Base-by-base conservation (phyloP, 2,797 vertebrate species). In the Manis javanica region DNA sequence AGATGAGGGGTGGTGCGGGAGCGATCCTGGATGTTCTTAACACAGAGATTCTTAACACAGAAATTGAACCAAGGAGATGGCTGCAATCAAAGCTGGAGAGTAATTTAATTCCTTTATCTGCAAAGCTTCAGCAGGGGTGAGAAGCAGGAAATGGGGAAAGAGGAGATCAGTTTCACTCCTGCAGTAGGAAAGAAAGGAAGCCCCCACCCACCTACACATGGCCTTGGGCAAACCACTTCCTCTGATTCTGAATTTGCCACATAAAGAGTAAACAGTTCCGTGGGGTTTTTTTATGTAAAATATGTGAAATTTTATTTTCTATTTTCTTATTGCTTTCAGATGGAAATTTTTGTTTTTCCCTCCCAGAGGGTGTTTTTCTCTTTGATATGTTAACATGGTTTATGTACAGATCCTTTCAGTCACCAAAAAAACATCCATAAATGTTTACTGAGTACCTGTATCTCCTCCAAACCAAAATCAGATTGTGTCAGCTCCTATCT, bases 61-160 rank as follows among this genome's bases (percentile, higher is more conserved):
- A 72, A 59, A 53, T 10, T 21, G 59, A 90, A 49, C 77, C 46
- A 21, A 88, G 34, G 63, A 42, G 63, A 71, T 3, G 53, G 39
- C 0, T 85, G 34, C n/a, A 64, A 64, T 87, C 42, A 24, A 51
- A 88, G 77, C 37, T 71, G 3, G 53, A 87, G 87, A 79, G 87
- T 57, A 63, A 96, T 78, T 37, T 49, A 87, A 96, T 82, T 87
- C 84, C 75, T 90, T 97, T 84, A 87, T 72, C 94, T 72, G 86
- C 86, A 91, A 87, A 83, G 74, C 69, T 66, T 86, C 91, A 57
- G 88, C 89, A 57, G 78, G 61, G 87, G 64, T 92, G 71, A 83
- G 88, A 94, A 72, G 63, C 77, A 89, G 53, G 74, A 87, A 87
- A 61, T 13, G 9, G 11, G 75, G 55, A 46, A 91, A 79, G 78